phyloP scores from a whole-genome alignment of 64 coral and sea anemone species.

The Stichodactyla mertensii region DNA sequence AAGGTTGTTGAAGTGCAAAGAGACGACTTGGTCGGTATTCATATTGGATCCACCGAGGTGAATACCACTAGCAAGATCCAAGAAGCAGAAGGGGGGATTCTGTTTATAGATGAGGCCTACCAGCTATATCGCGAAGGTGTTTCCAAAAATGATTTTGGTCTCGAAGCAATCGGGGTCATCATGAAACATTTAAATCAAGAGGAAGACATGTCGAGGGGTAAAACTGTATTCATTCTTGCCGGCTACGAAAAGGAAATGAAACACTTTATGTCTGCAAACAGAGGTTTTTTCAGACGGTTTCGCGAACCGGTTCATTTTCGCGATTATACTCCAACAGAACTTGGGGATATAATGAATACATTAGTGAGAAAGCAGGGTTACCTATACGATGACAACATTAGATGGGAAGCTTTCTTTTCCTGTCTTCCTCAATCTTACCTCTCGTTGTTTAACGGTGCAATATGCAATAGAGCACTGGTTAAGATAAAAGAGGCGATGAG shows the following conservation, averaged over 20 bases:
- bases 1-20: slow-evolving; percentile 32
- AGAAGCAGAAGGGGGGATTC: neutral
- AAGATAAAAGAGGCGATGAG: neutral
- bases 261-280: neutral
- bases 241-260: slow-evolving; percentile 42
- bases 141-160: slow-evolving; percentile 14
- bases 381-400: neutral
- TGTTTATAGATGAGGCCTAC: slow-evolving; percentile 45
- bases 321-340: slow-evolving; percentile 24
- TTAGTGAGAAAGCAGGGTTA: neutral
- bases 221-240: slow-evolving; percentile 22
- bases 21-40: slow-evolving; percentile 15
- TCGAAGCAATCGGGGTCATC: slow-evolving; percentile 20
- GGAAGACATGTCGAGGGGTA: neutral
- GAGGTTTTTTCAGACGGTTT: slow-evolving; percentile 13
- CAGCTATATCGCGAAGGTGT: neutral
- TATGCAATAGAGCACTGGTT: neutral
- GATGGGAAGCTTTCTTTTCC: neutral
- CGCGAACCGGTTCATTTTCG: slow-evolving; percentile 2
- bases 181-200: slow-evolving; percentile 22
- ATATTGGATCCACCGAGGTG: slow-evolving; percentile 25
- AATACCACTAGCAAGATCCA: slow-evolving; percentile 28
- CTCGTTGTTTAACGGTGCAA: neutral
- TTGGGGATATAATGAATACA: neutral
- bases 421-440: neutral